Conservation (phyloP, 2,797 vertebrate species). For the Sebastes hopkinsi region DNA sequence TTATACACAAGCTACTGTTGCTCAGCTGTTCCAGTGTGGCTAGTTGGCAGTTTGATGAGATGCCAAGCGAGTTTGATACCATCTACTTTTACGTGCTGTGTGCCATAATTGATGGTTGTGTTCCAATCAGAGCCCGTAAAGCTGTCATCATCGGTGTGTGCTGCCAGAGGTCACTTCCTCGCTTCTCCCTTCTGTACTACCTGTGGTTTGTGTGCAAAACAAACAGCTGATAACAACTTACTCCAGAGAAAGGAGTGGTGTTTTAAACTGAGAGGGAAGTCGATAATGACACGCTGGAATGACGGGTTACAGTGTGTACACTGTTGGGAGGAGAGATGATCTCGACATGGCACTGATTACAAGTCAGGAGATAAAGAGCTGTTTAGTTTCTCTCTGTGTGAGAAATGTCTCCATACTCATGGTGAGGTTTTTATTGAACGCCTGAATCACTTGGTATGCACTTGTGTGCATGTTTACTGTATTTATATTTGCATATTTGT, state of each 20-base stretch:
- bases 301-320: conserved; percentile 61
- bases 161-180: conserved; percentile 64
- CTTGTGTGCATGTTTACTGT: conserved; percentile 23
- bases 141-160: conserved; percentile 61
- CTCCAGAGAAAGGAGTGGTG: conserved; percentile 54
- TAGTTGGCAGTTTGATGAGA: conserved; percentile 24
- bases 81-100: conserved; percentile 37
- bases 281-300: conserved; percentile 62
- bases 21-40: conserved; percentile 1
- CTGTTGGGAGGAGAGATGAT: conserved; percentile 51
- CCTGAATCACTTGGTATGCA: conserved; percentile 26
- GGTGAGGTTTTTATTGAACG: conserved; percentile 22
- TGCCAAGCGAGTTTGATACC: conserved; percentile 36
- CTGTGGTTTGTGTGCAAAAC: conserved; percentile 63
- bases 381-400: conserved; percentile 24
- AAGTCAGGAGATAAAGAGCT: conserved; percentile 52
- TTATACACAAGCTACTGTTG: neutral
- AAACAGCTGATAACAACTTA: conserved; percentile 68
- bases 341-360: conserved; percentile 53
- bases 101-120: conserved; percentile 64
- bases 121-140: conserved; percentile 68
- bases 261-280: conserved; percentile 57
- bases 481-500: conserved; percentile 40
- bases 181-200: conserved; percentile 20
- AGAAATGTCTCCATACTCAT: neutral